Base-by-base conservation (phyloP, 2,888 invertebrate species). In the Diaphora mendica region DNA sequence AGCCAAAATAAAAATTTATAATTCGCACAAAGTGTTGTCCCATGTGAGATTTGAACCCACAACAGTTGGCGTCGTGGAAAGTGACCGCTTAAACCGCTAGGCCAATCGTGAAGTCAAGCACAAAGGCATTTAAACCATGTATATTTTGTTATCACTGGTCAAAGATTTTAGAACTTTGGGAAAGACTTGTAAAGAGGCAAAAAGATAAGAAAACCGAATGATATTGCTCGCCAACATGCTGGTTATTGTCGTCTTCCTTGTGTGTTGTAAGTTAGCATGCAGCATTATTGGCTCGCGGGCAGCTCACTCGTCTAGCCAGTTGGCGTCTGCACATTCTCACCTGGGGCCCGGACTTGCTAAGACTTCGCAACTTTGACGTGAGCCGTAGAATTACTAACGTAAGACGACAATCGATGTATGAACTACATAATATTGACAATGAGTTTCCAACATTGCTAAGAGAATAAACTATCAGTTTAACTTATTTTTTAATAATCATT, bases 261-360 rank as follows among this genome's bases (percentile, higher is more conserved):
- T 85, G 85, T 88, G 70, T 72, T 64, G 26, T 77, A 86, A 81
- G 87, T 90, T 90, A 91, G 87, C 90, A 90, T 91, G 89, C 85
- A 86, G 86, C 87, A 89, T 91, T 92, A 91, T 92, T 92, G 92
- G 91, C 91, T 94, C 91, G 91, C 93, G 92, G 92, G 91, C 92
- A 93, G 92, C 85, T 81, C 83, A 76, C 84, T 84, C 85, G 90
- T 91, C 91, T 91, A 89, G 95, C 94, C 94, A 88, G 94, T 92
- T 92, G 92, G 91, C 94, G 95, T 95, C 95, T 95, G 93, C 95
- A 93, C 95, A 96, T 95, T 95, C 93, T 93, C 95, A 94, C 95
- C 94, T 94, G 94, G 90, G 94, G 94, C 93, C 90, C 88, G 89
- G 92, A 92, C 92, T 95, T 92, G 88, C 89, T 93, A 94, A 94